Evolutionary conservation across 1,140 invertebrate species (phyloP).

Genomic region (Nephila pilipes): DNA sequence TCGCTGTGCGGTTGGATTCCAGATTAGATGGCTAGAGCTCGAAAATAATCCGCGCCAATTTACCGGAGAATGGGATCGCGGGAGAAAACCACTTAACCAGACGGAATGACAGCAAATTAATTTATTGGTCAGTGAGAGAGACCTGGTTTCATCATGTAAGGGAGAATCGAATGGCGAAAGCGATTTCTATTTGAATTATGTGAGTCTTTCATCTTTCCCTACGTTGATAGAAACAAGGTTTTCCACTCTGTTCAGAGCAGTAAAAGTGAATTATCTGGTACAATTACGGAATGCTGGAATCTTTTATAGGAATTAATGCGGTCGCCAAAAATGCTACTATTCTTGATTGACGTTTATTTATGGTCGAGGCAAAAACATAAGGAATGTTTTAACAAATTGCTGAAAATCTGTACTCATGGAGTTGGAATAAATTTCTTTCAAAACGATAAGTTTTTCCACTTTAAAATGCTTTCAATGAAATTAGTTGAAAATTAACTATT

Average conservation of each 20-base stretch:
- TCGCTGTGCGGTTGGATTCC: not conserved
- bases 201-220: not conserved
- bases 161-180: not conserved
- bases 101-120: not conserved
- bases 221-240: not conserved
- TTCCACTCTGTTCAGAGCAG: not conserved
- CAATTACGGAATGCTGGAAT: too few species aligned
- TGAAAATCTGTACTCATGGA: too few species aligned
- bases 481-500: too few species aligned
- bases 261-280: not conserved
- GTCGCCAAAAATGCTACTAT: too few species aligned
- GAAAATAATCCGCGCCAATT: not conserved
- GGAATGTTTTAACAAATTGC: too few species aligned
- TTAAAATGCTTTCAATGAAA: too few species aligned
- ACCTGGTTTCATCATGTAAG: not conserved
- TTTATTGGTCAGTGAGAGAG: not conserved
- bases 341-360: too few species aligned
- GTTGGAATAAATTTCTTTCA: too few species aligned
- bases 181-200: not conserved
- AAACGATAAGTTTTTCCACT: too few species aligned
- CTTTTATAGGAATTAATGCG: too few species aligned
- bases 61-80: not conserved
- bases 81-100: slow-evolving; percentile 7
- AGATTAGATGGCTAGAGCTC: not conserved
- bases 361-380: too few species aligned